Conservation (phyloP, 2,888 invertebrate species). For the Tinea semifulvella region DNA sequence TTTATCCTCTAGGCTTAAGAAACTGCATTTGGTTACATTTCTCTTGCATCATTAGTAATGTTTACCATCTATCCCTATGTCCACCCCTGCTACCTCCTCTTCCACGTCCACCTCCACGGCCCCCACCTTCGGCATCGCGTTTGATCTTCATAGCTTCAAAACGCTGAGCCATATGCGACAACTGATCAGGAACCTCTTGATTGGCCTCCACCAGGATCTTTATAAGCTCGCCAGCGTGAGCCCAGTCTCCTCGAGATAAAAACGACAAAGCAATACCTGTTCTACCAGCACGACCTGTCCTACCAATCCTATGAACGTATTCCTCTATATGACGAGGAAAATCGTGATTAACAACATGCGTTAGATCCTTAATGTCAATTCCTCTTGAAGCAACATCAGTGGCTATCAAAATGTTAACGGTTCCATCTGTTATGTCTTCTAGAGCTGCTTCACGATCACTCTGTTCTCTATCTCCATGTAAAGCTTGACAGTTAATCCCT, state of each 20-base stretch:
- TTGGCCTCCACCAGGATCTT: slow-evolving; percentile 86
- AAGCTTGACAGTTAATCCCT: slow-evolving; percentile 76
- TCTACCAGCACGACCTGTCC: slow-evolving; percentile 92
- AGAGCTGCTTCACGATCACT: slow-evolving; percentile 82
- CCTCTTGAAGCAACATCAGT: slow-evolving; percentile 97
- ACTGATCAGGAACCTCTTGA: slow-evolving; percentile 82
- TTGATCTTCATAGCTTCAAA: slow-evolving; percentile 74
- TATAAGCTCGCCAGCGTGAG: slow-evolving; percentile 81
- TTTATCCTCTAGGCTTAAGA: too few relatives aligned
- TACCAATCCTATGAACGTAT: slow-evolving; percentile 95
- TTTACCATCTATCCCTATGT: slow-evolving; percentile 32
- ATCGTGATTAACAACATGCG: slow-evolving; percentile 92
- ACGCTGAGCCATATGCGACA: slow-evolving; percentile 79
- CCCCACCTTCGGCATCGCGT: slow-evolving; percentile 61
- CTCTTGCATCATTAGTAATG: too few relatives aligned
- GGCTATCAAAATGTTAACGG: slow-evolving; percentile 85
- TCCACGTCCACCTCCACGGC: slow-evolving; percentile 40
- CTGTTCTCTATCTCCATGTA: slow-evolving; percentile 92
- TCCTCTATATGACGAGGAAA: slow-evolving; percentile 95
- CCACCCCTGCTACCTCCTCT: slow-evolving; percentile 5
- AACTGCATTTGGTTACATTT: too few relatives aligned
- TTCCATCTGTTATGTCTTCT: slow-evolving; percentile 81
- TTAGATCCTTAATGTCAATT: slow-evolving; percentile 88
- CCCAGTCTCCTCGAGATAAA: slow-evolving; percentile 84
- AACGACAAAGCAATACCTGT: slow-evolving; percentile 85